These are phyloP conservation scores for Halcyon malimbica DNA, from an alignment of 2,113 vertebrate genomes.

Conservation along the genomic window DNA sequence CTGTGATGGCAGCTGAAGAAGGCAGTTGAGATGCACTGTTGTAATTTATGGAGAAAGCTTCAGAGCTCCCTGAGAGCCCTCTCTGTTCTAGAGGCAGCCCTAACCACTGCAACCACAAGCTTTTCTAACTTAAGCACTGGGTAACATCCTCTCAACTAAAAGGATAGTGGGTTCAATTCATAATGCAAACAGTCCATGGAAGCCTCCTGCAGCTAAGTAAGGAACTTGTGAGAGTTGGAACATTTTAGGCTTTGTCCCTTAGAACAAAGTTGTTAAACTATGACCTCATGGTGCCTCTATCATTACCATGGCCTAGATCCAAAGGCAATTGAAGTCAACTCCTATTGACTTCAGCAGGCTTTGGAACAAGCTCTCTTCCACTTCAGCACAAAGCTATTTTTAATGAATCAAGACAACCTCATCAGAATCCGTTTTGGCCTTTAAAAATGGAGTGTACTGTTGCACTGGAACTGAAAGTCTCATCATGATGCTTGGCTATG, in stretches of 20 bases:
- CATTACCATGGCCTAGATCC: not conserved
- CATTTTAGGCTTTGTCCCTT: conserved; percentile 13
- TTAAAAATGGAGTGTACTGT: conserved; percentile 21
- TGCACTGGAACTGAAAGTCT: conserved; percentile 36
- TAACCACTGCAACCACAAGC: conserved; percentile 2
- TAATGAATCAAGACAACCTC: conserved; percentile 21
- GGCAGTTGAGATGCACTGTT: not conserved
- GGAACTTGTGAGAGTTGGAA: not conserved
- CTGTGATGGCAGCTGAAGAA: conserved; percentile 40
- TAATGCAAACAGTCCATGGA: not conserved
- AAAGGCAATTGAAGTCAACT: conserved; percentile 33
- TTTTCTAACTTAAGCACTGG: not conserved
- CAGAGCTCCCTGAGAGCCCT: not conserved
- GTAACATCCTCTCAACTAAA: not conserved
- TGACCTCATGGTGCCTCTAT: conserved; percentile 37
- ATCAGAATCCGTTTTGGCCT: not conserved
- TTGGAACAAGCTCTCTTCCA: conserved; percentile 32
- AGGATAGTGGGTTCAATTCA: not conserved
- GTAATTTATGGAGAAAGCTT: conserved; percentile 12
- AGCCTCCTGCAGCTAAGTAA: not conserved
- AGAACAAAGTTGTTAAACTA: conserved; percentile 38
- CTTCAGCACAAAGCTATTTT: conserved; percentile 46
- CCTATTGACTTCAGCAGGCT: not conserved
- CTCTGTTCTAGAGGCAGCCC: not conserved
- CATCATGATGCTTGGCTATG: conserved; percentile 28